Conservation (phyloP, 1,140 invertebrate species). For the Antheraea mylitta region DNA sequence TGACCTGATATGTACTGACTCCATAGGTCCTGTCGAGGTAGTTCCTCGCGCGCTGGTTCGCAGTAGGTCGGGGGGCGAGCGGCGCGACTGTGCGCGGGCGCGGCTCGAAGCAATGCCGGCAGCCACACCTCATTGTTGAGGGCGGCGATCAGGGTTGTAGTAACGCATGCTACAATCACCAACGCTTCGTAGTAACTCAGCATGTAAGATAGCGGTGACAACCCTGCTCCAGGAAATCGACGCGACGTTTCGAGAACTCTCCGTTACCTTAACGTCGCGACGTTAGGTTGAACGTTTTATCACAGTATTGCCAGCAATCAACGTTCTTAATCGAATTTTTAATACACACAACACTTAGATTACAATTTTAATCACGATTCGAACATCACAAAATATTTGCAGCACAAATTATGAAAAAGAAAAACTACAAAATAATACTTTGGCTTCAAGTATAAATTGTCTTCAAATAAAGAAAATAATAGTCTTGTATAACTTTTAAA, state of each 20-base stretch:
- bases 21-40: constrained; percentile 40
- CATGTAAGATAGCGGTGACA: constrained; percentile 31
- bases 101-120: constrained; percentile 63
- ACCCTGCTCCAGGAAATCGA: neutral
- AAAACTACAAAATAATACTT: too few relatives aligned
- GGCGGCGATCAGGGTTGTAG: constrained; percentile 56
- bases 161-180: constrained; percentile 63
- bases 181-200: constrained; percentile 55
- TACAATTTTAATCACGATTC: too few relatives aligned
- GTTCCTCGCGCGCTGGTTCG: constrained; percentile 14
- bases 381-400: too few relatives aligned
- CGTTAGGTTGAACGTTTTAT: too few relatives aligned
- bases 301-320: too few relatives aligned
- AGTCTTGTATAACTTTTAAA: too few relatives aligned
- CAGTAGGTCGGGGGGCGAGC: constrained; percentile 14
- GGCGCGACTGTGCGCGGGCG: constrained; percentile 42
- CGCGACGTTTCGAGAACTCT: neutral
- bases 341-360: too few relatives aligned
- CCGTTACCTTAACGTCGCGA: too few relatives aligned
- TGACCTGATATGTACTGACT: constrained; percentile 53
- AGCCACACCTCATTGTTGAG: constrained; percentile 68
- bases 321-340: too few relatives aligned
- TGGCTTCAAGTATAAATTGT: neutral
- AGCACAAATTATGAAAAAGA: too few relatives aligned
- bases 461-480: neutral